phyloP scores from a whole-genome alignment of 1,140 invertebrate genomes.

The Himalopsyche phryganea region DNA sequence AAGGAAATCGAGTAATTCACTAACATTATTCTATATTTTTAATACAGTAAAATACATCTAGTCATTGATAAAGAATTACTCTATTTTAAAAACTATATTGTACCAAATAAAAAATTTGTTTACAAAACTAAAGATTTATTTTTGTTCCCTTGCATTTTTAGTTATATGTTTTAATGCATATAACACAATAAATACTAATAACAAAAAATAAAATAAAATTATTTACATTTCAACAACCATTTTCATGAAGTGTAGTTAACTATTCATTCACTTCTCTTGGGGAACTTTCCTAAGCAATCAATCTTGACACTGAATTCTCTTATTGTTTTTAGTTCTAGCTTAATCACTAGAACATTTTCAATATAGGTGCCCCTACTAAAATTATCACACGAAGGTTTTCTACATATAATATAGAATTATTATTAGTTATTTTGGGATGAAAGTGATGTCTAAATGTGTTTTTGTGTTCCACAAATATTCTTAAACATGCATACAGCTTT shows the following conservation, averaged over 20 bases:
- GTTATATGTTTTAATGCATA: slow-evolving; percentile 2
- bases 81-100: neutral
- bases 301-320: too few relatives aligned
- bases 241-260: too few relatives aligned
- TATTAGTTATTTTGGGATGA: neutral
- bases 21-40: too few relatives aligned
- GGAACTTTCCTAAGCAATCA: too few relatives aligned
- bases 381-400: neutral
- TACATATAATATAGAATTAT: neutral
- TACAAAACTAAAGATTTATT: neutral
- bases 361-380: neutral
- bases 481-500: slow-evolving; percentile 1
- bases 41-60: neutral
- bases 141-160: slow-evolving; percentile 2
- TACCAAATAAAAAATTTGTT: neutral
- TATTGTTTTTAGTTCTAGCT: too few relatives aligned
- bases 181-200: neutral
- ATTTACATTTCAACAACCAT: neutral
- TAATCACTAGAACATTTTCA: too few relatives aligned
- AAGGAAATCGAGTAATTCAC: too few relatives aligned
- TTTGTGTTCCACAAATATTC: slow-evolving; percentile 7
- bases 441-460: neutral
- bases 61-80: neutral
- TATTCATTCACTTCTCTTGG: too few relatives aligned
- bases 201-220: neutral